These are phyloP conservation scores for Meloidogyne exigua DNA, from an alignment of 1,140 invertebrate species.

Conservation along the genomic window DNA sequence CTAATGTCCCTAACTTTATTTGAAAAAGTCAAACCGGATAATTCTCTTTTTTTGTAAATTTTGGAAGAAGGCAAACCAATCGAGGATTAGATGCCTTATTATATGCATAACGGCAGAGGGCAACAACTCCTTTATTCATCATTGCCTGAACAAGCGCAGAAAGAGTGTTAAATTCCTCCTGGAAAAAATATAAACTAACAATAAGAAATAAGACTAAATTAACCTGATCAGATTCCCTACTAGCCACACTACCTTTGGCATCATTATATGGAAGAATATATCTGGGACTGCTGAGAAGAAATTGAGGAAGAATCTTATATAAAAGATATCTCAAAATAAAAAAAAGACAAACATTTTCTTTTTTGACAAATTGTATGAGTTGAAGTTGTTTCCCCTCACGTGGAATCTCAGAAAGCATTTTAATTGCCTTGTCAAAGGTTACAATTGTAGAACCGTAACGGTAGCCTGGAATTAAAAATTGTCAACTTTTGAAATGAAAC, in stretches of 20 bases:
- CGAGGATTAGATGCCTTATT: conserved; percentile 32
- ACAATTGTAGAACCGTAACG: conserved; percentile 35
- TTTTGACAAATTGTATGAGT: conserved; percentile 35
- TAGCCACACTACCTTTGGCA: conserved; percentile 3
- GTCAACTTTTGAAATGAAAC: not conserved
- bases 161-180: conserved; percentile 20
- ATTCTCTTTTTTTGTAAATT: conserved; percentile 17
- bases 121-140: conserved; percentile 34
- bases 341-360: conserved; percentile 29
- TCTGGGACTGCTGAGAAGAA: conserved; percentile 30
- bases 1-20: no score
- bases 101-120: conserved; percentile 42
- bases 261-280: conserved; percentile 31
- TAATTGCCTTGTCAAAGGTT: conserved; percentile 24
- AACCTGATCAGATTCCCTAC: not conserved
- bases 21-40: conserved; percentile 19
- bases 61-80: conserved; percentile 36
- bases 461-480: not conserved
- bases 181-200: conserved; percentile 5
- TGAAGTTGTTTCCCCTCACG: conserved; percentile 40
- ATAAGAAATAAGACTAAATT: not conserved
- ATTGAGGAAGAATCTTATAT: conserved; percentile 38
- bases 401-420: conserved; percentile 26
- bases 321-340: conserved; percentile 7
- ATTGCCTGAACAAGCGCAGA: conserved; percentile 35